Evolutionary conservation across 2,113 vertebrate genomes (phyloP).

Genomic region (Macrotis lagotis): DNA sequence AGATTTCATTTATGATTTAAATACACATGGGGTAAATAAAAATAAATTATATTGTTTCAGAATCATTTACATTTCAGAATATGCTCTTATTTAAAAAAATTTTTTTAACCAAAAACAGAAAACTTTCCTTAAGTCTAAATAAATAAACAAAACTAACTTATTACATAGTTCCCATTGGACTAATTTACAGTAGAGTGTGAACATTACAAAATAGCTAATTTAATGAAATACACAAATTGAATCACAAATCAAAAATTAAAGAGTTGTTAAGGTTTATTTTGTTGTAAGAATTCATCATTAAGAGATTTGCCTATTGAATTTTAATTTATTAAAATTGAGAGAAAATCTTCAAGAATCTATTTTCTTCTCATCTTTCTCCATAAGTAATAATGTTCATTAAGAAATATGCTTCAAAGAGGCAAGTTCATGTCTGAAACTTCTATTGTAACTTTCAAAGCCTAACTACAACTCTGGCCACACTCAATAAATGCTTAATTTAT

Average conservation of each 20-base stretch:
- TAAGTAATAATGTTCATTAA: slow-evolving; percentile 6
- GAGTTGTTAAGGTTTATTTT: background rate
- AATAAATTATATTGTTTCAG: background rate
- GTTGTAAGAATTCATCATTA: background rate
- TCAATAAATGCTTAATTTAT: background rate
- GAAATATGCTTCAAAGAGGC: background rate
- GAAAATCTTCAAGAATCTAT: background rate
- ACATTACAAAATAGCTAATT: background rate
- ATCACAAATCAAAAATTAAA: background rate
- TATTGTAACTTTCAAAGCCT: slow-evolving; percentile 17
- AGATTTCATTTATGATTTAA: background rate
- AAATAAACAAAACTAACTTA: background rate
- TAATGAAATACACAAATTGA: slow-evolving; percentile 27
- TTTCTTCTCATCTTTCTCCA: slow-evolving; percentile 1
- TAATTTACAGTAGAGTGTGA: background rate
- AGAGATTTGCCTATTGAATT: slow-evolving; percentile 14
- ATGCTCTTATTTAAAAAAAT: background rate
- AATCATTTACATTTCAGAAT: background rate
- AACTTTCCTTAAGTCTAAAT: slow-evolving; percentile 10
- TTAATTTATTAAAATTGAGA: slow-evolving; percentile 29
- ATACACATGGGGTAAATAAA: background rate
- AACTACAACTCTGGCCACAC: background rate
- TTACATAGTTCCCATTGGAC: slow-evolving; percentile 6
- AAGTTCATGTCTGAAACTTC: background rate
- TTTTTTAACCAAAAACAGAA: background rate